Evolutionary conservation across 2,888 invertebrate species (phyloP), one percentile per base, ranked within the genome.

Genomic region (Pseudoips prasinana): DNA sequence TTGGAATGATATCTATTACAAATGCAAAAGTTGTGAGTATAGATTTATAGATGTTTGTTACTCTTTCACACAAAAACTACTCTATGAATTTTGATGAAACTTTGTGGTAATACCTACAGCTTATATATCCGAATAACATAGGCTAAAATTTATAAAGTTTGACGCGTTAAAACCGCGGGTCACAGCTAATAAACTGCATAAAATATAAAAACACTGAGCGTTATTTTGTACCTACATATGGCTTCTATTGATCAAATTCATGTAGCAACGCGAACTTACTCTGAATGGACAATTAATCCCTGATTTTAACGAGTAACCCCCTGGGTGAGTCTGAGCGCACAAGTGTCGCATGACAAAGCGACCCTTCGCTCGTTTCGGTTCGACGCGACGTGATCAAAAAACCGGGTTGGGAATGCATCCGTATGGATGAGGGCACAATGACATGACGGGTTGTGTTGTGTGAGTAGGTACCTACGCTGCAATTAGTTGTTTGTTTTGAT

Each of bases 271-370:
- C 41, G 43, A 45, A 47, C 57, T 60, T 54, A 53, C 48, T 59
- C 46, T 68, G 68, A 77, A 80, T 73, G 69, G 65, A 73, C 72
- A 80, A 80, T 81, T 75, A 79, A 74, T 72, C 60, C 63, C 62
- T 60, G 70, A 74, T 77, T 74, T 71, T 76, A 79, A 78, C 76
- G 75, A 79, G 72, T 70, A 76, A 71, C 78, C 78, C 83, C 77
- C 74, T 64, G 73, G 73, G 77, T 63, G 67, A 73, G 75, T 65
- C 67, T 65, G 64, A 67, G 73, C 74, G 79, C 78, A 83, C 86
- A 82, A 86, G 86, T 87, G 86, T 86, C 84, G 76, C 73, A 81
- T 84, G 76, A 86, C 82, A 85, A 80, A 77, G 75, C 78, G 74
- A 82, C 83, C 85, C 84, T 39, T 6, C 18, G 18, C 76, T 78